Conservation (phyloP, 2,113 vertebrate species). For the Elachura formosa region DNA sequence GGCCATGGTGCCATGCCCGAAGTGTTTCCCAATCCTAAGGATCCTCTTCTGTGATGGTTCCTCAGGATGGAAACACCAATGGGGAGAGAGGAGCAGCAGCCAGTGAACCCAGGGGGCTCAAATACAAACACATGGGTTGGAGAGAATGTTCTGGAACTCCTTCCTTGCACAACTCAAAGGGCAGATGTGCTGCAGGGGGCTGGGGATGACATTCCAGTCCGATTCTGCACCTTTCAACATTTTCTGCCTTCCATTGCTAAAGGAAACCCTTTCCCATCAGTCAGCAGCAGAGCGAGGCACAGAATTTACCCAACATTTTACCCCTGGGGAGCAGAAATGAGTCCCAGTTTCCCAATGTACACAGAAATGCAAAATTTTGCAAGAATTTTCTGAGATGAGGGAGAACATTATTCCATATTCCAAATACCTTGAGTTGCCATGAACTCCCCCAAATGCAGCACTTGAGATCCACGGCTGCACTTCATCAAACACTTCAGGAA, state of each 20-base stretch:
- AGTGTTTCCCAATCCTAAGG: fast-evolving
- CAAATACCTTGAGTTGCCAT: background rate
- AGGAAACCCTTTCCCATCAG: background rate
- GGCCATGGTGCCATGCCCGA: background rate
- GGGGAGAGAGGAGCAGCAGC: background rate
- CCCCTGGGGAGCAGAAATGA: background rate
- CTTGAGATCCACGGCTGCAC: background rate
- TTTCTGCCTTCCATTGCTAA: background rate
- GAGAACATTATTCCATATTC: background rate
- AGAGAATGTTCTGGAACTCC: background rate
- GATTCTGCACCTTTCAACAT: fast-evolving
- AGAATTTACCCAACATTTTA: background rate
- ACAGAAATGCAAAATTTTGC: background rate
- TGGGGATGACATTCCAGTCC: background rate
- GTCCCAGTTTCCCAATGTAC: fast-evolving
- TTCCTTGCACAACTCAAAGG: fast-evolving
- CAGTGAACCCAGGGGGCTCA: background rate
- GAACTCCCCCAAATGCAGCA: fast-evolving
- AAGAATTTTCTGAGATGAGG: background rate
- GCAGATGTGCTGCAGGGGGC: fast-evolving
- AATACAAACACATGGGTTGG: background rate
- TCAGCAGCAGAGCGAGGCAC: background rate
- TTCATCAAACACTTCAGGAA: background rate
- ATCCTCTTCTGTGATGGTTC: background rate
- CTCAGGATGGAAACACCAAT: background rate